These are phyloP conservation scores for Aphis craccivora DNA, from an alignment of 1,140 invertebrate species.

Conservation along the genomic window DNA sequence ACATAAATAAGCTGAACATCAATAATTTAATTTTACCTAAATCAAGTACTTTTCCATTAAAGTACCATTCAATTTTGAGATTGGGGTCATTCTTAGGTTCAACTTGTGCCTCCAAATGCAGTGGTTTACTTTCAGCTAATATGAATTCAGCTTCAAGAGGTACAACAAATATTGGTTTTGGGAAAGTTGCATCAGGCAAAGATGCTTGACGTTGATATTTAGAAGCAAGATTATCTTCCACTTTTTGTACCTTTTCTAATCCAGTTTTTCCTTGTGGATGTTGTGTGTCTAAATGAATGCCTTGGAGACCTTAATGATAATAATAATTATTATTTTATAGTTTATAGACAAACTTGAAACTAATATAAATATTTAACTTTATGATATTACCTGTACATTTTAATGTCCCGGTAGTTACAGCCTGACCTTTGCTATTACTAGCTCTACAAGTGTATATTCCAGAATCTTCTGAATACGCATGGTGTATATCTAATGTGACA, in stretches of 20 bases:
- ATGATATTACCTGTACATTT: conserved; percentile 72
- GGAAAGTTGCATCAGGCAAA: conserved; percentile 77
- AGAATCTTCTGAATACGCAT: conserved; percentile 85
- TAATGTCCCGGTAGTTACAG: conserved; percentile 86
- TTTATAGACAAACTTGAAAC: not conserved
- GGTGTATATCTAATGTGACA: conserved; percentile 81
- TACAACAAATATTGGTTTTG: conserved; percentile 87
- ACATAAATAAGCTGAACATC: conserved; percentile 23
- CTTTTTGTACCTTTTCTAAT: conserved; percentile 84
- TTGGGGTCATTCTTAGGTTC: conserved; percentile 97
- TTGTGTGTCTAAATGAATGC: conserved; percentile 84
- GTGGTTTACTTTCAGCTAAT: conserved; percentile 86
- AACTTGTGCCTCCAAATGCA: conserved; percentile 92
- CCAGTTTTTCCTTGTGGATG: conserved; percentile 89
- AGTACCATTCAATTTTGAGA: conserved; percentile 92
- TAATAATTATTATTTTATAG: not conserved
- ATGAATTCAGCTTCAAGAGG: conserved; percentile 82
- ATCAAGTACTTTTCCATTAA: conserved; percentile 86
- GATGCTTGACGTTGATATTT: conserved; percentile 73
- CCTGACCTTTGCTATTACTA: conserved; percentile 87
- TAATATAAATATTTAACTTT: not conserved
- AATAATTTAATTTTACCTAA: conserved; percentile 67
- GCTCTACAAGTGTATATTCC: conserved; percentile 91
- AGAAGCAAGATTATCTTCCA: conserved; percentile 77
- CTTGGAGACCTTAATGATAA: conserved; percentile 68